Conservation (phyloP, 1,140 invertebrate species). For the Bombus superbus region DNA sequence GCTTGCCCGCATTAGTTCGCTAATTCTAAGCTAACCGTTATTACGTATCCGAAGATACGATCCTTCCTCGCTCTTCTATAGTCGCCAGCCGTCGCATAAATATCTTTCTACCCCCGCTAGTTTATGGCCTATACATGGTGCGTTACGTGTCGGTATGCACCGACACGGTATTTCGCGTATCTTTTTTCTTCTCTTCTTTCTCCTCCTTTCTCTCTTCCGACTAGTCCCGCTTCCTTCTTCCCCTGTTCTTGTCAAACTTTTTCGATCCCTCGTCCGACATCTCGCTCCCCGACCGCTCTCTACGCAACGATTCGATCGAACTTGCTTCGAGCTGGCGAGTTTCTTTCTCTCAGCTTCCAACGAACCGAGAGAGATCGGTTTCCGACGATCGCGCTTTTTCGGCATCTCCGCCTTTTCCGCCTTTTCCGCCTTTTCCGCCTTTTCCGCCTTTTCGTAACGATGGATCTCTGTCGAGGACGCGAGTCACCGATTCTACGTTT, state of each 20-base stretch:
- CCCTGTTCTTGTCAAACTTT: background rate
- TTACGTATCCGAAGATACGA: constrained; percentile 53
- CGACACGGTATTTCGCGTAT: background rate
- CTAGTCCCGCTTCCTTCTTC: background rate
- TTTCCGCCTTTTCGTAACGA: too few species aligned
- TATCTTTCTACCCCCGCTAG: background rate
- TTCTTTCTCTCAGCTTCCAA: background rate
- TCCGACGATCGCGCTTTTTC: too few species aligned
- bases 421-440: too few species aligned
- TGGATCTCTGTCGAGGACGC: too few species aligned
- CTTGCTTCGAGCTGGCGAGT: background rate
- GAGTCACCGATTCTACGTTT: too few species aligned
- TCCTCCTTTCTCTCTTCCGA: background rate
- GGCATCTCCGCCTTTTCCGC: too few species aligned
- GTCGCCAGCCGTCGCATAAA: constrained; percentile 22
- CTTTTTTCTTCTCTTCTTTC: background rate
- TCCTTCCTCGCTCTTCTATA: background rate
- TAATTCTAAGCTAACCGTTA: constrained; percentile 71
- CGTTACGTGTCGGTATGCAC: constrained; percentile 13
- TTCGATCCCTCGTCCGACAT: background rate
- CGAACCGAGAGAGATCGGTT: too few species aligned
- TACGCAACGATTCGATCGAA: background rate
- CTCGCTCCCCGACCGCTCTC: background rate
- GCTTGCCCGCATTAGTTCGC: constrained; percentile 64
- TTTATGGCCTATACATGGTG: background rate